A percentile compares a stretch with the other conserved stretches of the same genome.
Evolutionary conservation across 2,113 vertebrate species (phyloP).

Genomic region (Rostratula benghalensis): DNA sequence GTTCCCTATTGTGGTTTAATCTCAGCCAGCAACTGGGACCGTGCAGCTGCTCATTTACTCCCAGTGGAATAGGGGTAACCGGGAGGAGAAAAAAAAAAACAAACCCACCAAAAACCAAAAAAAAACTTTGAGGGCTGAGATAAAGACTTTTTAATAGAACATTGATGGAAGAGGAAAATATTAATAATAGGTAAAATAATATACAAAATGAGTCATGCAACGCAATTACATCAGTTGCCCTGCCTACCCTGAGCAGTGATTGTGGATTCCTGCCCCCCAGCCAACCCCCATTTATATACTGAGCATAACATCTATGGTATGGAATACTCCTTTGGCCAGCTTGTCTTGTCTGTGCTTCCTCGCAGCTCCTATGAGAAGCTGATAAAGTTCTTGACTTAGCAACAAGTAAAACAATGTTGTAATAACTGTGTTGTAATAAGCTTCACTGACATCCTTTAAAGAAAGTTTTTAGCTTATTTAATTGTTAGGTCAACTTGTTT

Average conservation of each 20-base stretch:
- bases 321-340: background rate
- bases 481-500: background rate
- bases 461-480: background rate
- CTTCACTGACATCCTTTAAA: background rate
- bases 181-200: background rate
- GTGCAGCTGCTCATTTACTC: background rate
- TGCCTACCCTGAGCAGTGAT: background rate
- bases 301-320: background rate
- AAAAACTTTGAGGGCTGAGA: background rate
- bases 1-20: background rate
- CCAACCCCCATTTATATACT: background rate
- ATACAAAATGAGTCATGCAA: background rate
- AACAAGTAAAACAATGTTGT: background rate
- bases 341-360: background rate
- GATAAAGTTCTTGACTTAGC: background rate
- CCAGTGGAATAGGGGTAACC: background rate
- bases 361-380: background rate
- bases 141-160: background rate
- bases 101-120: too few relatives aligned
- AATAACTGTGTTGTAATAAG: background rate
- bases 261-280: background rate
- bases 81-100: background rate
- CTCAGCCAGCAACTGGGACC: background rate
- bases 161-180: background rate
- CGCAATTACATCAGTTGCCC: background rate